phyloP scores from a whole-genome alignment of 2,113 vertebrate species.

The Osmerus eperlanus region DNA sequence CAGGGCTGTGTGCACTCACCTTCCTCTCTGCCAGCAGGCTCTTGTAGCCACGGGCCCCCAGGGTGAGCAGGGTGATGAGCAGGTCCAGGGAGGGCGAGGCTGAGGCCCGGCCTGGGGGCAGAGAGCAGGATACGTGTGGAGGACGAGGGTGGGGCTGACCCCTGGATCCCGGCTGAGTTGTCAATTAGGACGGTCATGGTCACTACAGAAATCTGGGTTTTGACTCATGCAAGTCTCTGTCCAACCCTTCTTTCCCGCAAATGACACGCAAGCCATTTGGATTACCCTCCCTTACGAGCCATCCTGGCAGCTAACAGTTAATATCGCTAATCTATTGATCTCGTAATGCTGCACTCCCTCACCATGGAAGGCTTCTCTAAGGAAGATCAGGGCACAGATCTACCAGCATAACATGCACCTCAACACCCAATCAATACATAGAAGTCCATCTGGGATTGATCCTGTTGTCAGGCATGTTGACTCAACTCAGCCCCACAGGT shows the following conservation, averaged over 20 bases:
- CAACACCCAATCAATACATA: not conserved
- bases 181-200: too few relatives aligned
- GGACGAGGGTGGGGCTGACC: too few relatives aligned
- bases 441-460: not conserved
- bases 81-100: conserved; percentile 92
- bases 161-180: too few relatives aligned
- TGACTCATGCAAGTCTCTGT: too few relatives aligned
- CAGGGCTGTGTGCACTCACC: conserved; percentile 65
- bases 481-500: not conserved
- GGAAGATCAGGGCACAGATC: not conserved
- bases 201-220: too few relatives aligned
- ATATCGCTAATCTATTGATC: not conserved
- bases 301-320: not conserved
- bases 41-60: conserved; percentile 90
- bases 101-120: conserved; percentile 85
- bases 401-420: conserved; percentile 5
- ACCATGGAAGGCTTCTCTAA: not conserved
- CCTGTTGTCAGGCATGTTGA: too few relatives aligned
- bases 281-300: too few relatives aligned
- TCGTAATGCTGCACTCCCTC: not conserved
- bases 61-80: conserved; percentile 90
- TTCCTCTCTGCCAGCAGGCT: conserved; percentile 89
- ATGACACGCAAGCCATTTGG: too few relatives aligned
- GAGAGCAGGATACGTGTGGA: not conserved
- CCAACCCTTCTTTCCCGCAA: too few relatives aligned